These are phyloP conservation scores for Margaritifera margaritifera DNA, from an alignment of 2,888 invertebrate genomes.

Conservation along the genomic window DNA sequence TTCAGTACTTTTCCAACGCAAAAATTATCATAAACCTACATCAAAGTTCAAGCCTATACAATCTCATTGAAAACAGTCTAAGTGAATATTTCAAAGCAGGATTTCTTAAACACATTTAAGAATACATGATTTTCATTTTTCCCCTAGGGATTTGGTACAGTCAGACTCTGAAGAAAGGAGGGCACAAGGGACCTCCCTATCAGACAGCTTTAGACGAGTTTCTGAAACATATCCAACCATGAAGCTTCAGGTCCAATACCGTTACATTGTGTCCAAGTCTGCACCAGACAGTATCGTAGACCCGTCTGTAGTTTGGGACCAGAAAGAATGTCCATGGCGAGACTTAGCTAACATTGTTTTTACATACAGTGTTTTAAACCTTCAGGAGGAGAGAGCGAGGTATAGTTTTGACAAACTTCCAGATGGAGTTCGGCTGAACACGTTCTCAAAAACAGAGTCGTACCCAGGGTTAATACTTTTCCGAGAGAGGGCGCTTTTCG, in stretches of 20 bases:
- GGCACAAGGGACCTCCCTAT: conserved; percentile 28
- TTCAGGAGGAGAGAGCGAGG: conserved; percentile 20
- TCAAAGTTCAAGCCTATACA: too few relatives aligned
- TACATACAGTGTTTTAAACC: conserved; percentile 31
- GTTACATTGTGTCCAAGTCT: conserved; percentile 5
- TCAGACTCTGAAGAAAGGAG: conserved; percentile 23
- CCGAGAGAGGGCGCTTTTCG: conserved; percentile 28
- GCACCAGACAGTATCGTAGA: conserved; percentile 5
- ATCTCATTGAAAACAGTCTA: too few relatives aligned
- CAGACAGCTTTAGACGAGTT: conserved; percentile 17
- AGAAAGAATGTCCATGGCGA: conserved; percentile 26
- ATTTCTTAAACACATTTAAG: too few relatives aligned
- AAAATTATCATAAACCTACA: too few relatives aligned
- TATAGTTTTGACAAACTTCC: conserved; percentile 21
- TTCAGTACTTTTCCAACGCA: too few relatives aligned
- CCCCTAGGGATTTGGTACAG: neutral
- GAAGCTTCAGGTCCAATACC: conserved; percentile 31
- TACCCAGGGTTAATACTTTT: conserved; percentile 23
- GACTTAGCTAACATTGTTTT: conserved; percentile 24
- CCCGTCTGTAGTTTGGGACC: conserved; percentile 24
- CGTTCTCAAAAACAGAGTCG: conserved; percentile 17
- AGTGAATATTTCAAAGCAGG: too few relatives aligned
- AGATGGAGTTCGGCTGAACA: conserved; percentile 11
- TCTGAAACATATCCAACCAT: conserved; percentile 16
- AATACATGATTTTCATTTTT: neutral